These are phyloP conservation scores for Hemicentrotus pulcherrimus DNA, from an alignment of 35 echinoderm and acorn worm genomes.

Conservation along the genomic window DNA sequence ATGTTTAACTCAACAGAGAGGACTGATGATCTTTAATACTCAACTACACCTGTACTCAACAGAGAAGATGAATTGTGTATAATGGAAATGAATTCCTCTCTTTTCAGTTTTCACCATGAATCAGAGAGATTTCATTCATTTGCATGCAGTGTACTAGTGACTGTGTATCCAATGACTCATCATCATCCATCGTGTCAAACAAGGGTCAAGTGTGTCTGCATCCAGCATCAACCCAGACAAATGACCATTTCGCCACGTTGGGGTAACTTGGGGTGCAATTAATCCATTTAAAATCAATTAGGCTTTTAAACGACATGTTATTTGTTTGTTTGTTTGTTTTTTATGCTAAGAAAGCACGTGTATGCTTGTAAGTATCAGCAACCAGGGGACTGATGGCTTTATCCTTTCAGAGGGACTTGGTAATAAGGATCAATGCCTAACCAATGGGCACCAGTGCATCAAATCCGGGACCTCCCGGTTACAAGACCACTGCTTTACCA, in stretches of 20 bases:
- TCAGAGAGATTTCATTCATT: background rate
- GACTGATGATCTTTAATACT: too few species aligned
- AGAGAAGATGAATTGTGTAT: background rate
- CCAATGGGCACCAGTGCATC: too few species aligned
- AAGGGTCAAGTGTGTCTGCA: background rate
- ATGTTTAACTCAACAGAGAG: too few species aligned
- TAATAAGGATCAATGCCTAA: too few species aligned
- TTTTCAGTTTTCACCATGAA: background rate
- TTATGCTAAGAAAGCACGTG: too few species aligned
- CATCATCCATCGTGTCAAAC: background rate
- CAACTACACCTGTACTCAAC: background rate
- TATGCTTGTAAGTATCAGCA: too few species aligned
- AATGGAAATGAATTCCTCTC: background rate
- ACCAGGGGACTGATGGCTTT: too few species aligned
- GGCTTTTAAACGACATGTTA: too few species aligned
- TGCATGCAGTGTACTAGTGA: background rate
- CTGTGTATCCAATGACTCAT: background rate
- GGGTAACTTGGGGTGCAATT: background rate
- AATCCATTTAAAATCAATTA: background rate
- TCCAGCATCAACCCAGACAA: background rate
- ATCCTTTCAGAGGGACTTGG: too few species aligned
- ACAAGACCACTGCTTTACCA: too few species aligned
- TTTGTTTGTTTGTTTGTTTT: too few species aligned
- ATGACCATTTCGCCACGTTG: background rate
- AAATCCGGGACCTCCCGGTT: too few species aligned